Evolutionary conservation across 2,113 vertebrate genomes (phyloP).

Genomic region (Dendrocopos noguchii): DNA sequence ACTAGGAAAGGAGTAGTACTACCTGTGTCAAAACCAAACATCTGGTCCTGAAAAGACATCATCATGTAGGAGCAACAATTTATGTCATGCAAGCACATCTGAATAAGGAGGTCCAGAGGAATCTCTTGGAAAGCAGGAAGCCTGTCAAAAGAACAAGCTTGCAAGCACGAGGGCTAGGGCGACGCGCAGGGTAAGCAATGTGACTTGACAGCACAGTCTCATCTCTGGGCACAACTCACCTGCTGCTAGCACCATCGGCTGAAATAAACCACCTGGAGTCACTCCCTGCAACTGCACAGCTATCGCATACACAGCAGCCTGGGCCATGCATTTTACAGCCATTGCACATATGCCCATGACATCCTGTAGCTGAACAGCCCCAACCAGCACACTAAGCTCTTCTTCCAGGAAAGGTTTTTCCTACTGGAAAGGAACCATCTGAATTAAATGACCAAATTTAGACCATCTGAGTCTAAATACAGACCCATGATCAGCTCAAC

Average conservation of each 20-base stretch:
- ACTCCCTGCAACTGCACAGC: constrained; percentile 12
- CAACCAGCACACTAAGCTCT: not conserved
- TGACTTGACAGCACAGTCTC: not conserved
- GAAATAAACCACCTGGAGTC: constrained; percentile 71
- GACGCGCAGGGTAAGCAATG: not conserved
- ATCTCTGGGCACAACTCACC: not conserved
- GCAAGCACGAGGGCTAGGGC: not conserved
- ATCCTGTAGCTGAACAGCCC: constrained; percentile 34
- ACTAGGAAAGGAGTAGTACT: not conserved
- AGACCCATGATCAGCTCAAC: not conserved
- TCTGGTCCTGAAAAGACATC: not conserved
- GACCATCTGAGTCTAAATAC: not conserved
- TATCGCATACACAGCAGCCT: not conserved
- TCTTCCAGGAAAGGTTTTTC: constrained; percentile 52
- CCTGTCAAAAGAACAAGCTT: not conserved
- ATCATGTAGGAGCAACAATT: not conserved
- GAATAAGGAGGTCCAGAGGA: not conserved
- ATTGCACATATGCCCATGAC: constrained; percentile 14
- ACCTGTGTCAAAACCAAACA: not conserved
- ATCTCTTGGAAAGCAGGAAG: not conserved
- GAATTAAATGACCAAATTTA: not conserved
- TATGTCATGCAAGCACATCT: not conserved
- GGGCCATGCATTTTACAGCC: constrained; percentile 55
- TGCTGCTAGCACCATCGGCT: not conserved
- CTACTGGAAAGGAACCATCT: not conserved